Evolutionary conservation across 2,797 vertebrate genomes (phyloP).

Genomic region (Rhinophrynus dorsalis): DNA sequence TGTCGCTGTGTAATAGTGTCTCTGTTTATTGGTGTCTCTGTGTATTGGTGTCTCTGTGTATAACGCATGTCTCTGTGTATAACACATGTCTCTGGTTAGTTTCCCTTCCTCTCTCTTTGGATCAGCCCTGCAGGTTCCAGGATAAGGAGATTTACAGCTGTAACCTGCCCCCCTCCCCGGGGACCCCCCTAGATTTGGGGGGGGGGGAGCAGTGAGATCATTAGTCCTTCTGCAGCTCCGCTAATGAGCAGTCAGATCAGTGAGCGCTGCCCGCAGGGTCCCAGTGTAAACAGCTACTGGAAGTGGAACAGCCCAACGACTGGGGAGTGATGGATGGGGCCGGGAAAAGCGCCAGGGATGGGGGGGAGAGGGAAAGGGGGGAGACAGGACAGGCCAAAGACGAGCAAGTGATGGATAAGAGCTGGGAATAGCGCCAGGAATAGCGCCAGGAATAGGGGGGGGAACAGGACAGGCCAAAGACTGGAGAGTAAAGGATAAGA

Average conservation of each 20-base stretch:
- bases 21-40: too few relatives aligned
- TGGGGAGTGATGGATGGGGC: background rate
- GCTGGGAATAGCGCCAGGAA: too few relatives aligned
- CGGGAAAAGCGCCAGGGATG: background rate
- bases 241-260: conserved; percentile 15
- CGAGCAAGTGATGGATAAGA: too few relatives aligned
- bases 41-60: too few relatives aligned
- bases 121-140: conserved; percentile 9
- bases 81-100: background rate
- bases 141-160: conserved; percentile 24
- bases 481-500: too few relatives aligned
- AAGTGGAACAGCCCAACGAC: background rate
- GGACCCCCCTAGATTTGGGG: background rate
- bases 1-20: too few relatives aligned
- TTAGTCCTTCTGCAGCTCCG: background rate
- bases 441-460: too few relatives aligned
- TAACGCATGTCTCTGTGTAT: too few relatives aligned
- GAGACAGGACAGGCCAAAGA: too few relatives aligned
- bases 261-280: conserved; percentile 2
- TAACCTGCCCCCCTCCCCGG: background rate
- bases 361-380: too few relatives aligned
- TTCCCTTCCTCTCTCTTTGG: background rate
- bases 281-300: conserved; percentile 38
- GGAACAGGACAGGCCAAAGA: too few relatives aligned
- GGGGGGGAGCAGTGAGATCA: conserved; percentile 14